A percentile compares a stretch with the other conserved stretches of the same genome.
These are phyloP conservation scores for Rhagophthalmus giganteus DNA, from an alignment of 2,888 invertebrate species.

Conservation along the genomic window DNA sequence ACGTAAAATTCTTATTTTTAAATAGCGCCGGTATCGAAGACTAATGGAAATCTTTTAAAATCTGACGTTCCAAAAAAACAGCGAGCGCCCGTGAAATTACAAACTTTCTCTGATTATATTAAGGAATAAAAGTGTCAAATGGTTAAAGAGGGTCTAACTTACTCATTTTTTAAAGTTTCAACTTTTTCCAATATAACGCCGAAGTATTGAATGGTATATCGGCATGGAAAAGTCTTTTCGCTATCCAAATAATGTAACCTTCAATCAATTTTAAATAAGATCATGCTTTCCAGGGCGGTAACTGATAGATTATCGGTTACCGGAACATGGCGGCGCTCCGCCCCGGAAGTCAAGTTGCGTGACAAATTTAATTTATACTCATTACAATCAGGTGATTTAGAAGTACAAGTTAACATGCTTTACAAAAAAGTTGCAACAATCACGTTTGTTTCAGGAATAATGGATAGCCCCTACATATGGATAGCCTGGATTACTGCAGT, in stretches of 20 bases:
- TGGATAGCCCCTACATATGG: too few relatives aligned
- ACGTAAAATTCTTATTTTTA: not conserved
- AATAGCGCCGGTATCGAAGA: constrained; percentile 32
- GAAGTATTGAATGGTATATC: too few relatives aligned
- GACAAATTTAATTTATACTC: constrained; percentile 40
- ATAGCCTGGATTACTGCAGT: too few relatives aligned
- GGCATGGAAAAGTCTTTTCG: too few relatives aligned
- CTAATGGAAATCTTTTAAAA: constrained; percentile 45
- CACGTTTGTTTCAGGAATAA: too few relatives aligned
- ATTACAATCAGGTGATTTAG: constrained; percentile 37
- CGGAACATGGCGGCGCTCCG: constrained; percentile 52
- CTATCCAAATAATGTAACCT: too few relatives aligned
- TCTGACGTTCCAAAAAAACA: constrained; percentile 43
- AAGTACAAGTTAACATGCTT: constrained; percentile 28
- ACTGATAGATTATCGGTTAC: constrained; percentile 49
- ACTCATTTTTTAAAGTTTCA: constrained; percentile 25
- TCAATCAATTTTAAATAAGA: not conserved
- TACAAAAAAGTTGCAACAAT: not conserved
- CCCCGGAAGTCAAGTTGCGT: constrained; percentile 50
- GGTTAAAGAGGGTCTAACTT: constrained; percentile 26
- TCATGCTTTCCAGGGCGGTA: constrained; percentile 40
- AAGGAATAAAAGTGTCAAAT: constrained; percentile 43
- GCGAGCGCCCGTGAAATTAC: constrained; percentile 46
- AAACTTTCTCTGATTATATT: constrained; percentile 44
- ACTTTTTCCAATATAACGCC: too few relatives aligned